These are phyloP conservation scores for Dichetophora obliterata DNA, from an alignment of 2,888 invertebrate genomes.

Conservation along the genomic window DNA sequence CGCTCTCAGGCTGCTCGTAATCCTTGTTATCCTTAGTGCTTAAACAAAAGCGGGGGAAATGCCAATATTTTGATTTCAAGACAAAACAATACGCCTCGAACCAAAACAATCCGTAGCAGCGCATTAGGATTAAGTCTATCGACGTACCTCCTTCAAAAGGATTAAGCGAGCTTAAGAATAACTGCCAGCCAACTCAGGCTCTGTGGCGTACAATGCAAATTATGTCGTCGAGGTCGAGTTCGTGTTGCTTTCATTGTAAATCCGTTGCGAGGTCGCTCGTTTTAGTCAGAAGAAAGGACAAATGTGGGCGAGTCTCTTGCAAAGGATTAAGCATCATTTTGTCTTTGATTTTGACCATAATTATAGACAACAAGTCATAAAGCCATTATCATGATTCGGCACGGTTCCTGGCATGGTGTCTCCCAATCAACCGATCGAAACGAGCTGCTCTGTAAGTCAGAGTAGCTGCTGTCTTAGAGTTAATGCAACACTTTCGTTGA, in stretches of 20 bases:
- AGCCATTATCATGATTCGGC: conserved; percentile 55
- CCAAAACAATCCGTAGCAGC: conserved; percentile 40
- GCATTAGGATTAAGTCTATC: not conserved
- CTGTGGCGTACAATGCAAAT: not conserved
- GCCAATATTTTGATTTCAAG: conserved; percentile 66
- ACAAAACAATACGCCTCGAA: conserved; percentile 62
- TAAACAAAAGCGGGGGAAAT: conserved; percentile 49
- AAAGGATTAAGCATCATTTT: conserved; percentile 43
- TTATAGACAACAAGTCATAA: conserved; percentile 67
- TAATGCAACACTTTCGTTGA: conserved; percentile 38
- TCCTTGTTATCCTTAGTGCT: not conserved
- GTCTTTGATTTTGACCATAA: conserved; percentile 59
- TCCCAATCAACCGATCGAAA: not conserved
- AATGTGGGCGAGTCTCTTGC: conserved; percentile 30
- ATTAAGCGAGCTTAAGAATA: conserved; percentile 57
- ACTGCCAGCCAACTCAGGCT: not conserved
- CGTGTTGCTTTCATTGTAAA: not conserved
- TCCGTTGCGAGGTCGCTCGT: not conserved
- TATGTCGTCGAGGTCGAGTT: not conserved
- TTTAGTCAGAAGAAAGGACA: not conserved
- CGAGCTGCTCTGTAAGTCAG: too few species aligned
- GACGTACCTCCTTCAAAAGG: conserved; percentile 52
- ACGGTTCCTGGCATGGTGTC: conserved; percentile 6
- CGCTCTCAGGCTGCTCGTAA: not conserved
- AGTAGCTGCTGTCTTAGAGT: not conserved